Conservation (phyloP, 2,888 invertebrate genomes). For the Vandiemenella viatica region DNA sequence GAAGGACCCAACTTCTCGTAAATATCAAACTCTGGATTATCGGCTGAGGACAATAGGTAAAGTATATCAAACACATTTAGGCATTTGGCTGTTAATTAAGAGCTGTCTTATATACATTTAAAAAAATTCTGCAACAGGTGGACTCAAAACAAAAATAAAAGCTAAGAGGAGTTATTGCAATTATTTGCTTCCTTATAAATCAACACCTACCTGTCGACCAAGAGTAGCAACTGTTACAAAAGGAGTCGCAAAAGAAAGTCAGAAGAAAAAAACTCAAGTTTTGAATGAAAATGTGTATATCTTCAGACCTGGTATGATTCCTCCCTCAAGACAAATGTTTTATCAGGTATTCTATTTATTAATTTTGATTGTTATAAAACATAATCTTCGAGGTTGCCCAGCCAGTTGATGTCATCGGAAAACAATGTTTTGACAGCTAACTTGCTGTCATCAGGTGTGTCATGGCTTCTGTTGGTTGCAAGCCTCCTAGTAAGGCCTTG, state of each 20-base stretch:
- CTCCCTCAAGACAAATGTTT: slow-evolving; percentile 74
- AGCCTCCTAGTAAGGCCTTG: too few species aligned
- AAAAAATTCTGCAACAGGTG: slow-evolving; percentile 25
- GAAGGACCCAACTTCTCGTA: slow-evolving; percentile 56
- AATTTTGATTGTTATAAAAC: too few species aligned
- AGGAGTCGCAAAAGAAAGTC: slow-evolving; percentile 8
- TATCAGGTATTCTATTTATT: slow-evolving; percentile 57
- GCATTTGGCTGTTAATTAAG: too few species aligned
- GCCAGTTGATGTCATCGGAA: too few species aligned
- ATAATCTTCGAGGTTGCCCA: too few species aligned
- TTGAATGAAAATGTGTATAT: slow-evolving; percentile 37
- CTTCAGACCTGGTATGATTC: slow-evolving; percentile 55
- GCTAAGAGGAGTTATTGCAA: slow-evolving; percentile 35
- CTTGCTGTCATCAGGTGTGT: too few species aligned
- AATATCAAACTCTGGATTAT: slow-evolving; percentile 82
- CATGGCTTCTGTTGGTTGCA: too few species aligned
- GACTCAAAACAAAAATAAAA: slow-evolving; percentile 33
- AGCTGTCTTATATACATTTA: too few species aligned
- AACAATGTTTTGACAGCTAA: too few species aligned
- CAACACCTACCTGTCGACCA: slow-evolving; percentile 22
- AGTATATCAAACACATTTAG: too few species aligned
- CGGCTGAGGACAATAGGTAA: slow-evolving; percentile 48
- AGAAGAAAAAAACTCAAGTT: slow-evolving; percentile 19
- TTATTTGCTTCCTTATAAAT: slow-evolving; percentile 32
- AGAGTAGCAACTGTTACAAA: slow-evolving; percentile 21